Conservation (phyloP, 2,888 invertebrate genomes). For the Salpingus planirostris region DNA sequence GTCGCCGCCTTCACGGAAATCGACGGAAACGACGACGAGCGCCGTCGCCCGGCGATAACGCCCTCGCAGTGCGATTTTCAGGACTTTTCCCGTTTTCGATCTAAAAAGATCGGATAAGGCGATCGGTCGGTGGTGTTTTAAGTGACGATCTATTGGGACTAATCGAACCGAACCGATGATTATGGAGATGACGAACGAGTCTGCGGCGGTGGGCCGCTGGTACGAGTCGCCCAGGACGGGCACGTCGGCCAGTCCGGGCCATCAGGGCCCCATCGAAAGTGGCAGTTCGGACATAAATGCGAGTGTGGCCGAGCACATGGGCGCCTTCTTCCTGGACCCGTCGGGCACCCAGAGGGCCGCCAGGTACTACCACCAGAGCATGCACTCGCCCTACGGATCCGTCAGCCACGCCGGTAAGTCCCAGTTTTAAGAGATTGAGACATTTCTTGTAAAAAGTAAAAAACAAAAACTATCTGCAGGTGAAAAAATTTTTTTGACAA, state of each 20-base stretch:
- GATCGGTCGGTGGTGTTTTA: too few species aligned
- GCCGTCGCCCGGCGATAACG: too few species aligned
- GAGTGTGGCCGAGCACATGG: conserved; percentile 43
- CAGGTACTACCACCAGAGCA: conserved; percentile 43
- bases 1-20: too few species aligned
- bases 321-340: conserved; percentile 42
- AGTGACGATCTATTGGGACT: too few species aligned
- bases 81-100: too few species aligned
- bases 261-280: conserved; percentile 32
- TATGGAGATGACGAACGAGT: conserved; percentile 45
- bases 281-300: conserved; percentile 36
- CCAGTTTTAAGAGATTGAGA: too few species aligned
- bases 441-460: too few species aligned
- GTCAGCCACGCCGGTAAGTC: conserved; percentile 42
- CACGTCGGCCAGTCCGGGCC: conserved; percentile 37
- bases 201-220: conserved; percentile 41
- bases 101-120: too few species aligned
- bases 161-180: conserved; percentile 38
- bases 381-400: conserved; percentile 43
- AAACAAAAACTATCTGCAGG: too few species aligned
- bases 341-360: conserved; percentile 40
- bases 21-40: too few species aligned
- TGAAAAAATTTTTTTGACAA: too few species aligned
- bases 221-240: conserved; percentile 43
- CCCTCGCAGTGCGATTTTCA: too few species aligned